These are phyloP conservation scores for Sus cebifrons DNA, from an alignment of 2,797 vertebrate species.

Conservation along the genomic window DNA sequence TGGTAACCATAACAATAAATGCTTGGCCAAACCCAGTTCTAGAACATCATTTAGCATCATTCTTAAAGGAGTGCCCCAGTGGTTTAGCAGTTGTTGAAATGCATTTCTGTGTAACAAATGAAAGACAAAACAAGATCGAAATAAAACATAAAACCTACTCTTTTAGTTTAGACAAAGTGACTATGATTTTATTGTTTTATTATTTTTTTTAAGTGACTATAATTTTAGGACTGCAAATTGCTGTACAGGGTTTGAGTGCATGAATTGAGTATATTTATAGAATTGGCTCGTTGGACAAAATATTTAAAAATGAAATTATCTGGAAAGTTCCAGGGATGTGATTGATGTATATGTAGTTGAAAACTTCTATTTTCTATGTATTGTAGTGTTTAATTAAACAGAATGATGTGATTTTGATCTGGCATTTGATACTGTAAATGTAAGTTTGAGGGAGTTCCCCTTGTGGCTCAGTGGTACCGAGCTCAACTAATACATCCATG, in stretches of 20 bases:
- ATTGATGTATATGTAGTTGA: neutral
- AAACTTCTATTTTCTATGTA: neutral
- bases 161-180: neutral
- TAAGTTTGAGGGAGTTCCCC: neutral
- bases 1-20: neutral
- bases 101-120: slow-evolving; percentile 4
- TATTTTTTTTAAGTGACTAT: neutral
- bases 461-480: too few relatives aligned
- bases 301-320: slow-evolving; percentile 32
- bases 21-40: slow-evolving; percentile 16
- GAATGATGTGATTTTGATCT: slow-evolving; percentile 43
- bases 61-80: neutral
- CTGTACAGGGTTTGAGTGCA: neutral
- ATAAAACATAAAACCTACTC: neutral
- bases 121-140: neutral
- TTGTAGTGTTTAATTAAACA: slow-evolving; percentile 13
- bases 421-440: slow-evolving; percentile 35
- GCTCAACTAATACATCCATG: too few relatives aligned
- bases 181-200: neutral
- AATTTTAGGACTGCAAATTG: slow-evolving; percentile 42
- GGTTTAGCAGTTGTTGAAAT: neutral
- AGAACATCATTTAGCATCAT: neutral
- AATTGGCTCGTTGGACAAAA: slow-evolving; percentile 13
- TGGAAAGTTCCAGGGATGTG: neutral
- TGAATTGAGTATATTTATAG: neutral